Conservation (phyloP, 2,888 invertebrate species). For the Mimachlamys varia region DNA sequence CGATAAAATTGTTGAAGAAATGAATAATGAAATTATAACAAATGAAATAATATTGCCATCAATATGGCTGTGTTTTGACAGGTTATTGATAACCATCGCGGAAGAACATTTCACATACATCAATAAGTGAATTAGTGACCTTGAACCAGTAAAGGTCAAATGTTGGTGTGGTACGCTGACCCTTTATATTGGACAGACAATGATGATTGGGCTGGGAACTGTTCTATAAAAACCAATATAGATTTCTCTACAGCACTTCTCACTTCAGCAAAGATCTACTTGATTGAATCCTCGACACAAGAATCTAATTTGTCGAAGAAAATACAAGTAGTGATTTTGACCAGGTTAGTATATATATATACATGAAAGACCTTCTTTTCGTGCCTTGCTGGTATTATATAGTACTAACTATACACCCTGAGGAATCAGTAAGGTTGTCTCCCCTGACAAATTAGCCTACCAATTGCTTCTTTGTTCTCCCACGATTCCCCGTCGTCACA, state of each 20-base stretch:
- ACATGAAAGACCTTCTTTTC: background rate
- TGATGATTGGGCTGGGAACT: background rate
- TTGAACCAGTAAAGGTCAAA: background rate
- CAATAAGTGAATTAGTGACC: background rate
- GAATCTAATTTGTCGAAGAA: background rate
- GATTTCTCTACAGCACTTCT: background rate
- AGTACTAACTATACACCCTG: background rate
- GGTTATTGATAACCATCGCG: background rate
- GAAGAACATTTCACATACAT: background rate
- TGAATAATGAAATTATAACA: background rate
- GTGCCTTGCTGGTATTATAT: background rate
- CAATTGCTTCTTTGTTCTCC: background rate
- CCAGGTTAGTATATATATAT: background rate
- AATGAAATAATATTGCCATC: background rate
- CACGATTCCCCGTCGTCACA: background rate
- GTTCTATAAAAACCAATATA: background rate
- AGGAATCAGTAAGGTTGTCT: background rate
- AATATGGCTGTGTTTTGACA: background rate
- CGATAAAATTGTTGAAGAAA: background rate
- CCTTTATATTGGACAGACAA: background rate
- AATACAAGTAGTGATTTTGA: background rate
- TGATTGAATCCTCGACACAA: slow-evolving; percentile 11
- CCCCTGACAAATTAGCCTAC: slow-evolving; percentile 23
- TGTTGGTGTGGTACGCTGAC: background rate
- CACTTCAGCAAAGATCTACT: background rate